A percentile compares a stretch with the other conserved stretches of the same genome.
Conservation (phyloP, 2,113 vertebrate genomes). For the Neolamprologus brichardi region DNA sequence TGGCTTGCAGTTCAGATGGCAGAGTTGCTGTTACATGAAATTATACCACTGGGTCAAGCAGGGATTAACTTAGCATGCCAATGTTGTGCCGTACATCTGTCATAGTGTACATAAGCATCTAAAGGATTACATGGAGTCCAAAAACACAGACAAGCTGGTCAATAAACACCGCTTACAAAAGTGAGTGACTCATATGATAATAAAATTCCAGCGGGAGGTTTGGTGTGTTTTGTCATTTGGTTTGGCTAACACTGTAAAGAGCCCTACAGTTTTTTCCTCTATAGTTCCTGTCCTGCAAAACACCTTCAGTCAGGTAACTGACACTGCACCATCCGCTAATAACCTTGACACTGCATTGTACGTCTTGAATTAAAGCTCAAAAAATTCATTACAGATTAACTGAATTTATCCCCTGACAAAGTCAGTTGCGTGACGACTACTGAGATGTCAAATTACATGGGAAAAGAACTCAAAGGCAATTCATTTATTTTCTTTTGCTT, state of each 20-base stretch:
- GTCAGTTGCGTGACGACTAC: accelerated
- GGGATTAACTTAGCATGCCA: slow-evolving; percentile 39
- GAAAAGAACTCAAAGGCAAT: neutral
- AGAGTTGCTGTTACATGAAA: slow-evolving; percentile 4
- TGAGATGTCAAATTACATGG: neutral
- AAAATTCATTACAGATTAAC: neutral
- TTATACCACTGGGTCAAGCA: slow-evolving; percentile 50
- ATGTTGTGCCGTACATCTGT: slow-evolving; percentile 40
- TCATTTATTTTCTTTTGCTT: neutral
- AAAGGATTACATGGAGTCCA: slow-evolving; percentile 1
- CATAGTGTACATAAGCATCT: neutral
- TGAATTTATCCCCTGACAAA: neutral
- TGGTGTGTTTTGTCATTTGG: neutral
- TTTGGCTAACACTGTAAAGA: neutral
- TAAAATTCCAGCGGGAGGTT: accelerated
- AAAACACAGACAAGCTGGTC: neutral
- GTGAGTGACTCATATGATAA: neutral
- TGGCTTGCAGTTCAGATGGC: neutral
- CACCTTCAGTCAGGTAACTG: neutral
- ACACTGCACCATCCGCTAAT: neutral
- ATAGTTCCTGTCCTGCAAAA: neutral
- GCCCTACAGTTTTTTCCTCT: neutral
- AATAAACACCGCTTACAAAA: neutral
- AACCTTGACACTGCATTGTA: neutral
- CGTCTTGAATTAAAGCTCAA: neutral